Conservation (phyloP, 2,797 vertebrate genomes). For the Heterohyrax brucei region DNA sequence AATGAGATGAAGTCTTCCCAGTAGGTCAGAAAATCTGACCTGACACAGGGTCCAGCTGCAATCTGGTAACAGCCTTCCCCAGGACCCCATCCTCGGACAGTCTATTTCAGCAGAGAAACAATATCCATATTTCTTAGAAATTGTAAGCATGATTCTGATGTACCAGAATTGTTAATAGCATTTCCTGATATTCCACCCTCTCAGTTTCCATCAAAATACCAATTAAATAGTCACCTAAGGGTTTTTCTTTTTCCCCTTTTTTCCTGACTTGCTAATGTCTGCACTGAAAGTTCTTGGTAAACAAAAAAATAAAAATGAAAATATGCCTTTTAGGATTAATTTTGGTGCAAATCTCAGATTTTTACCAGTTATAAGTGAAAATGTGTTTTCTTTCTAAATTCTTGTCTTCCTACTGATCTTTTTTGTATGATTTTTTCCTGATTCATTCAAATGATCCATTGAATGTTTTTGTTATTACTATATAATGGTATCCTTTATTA, state of each 20-base stretch:
- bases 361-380: neutral
- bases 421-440: neutral
- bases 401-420: neutral
- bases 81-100: neutral
- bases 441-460: neutral
- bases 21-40: neutral
- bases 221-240: neutral
- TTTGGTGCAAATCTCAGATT: constrained; percentile 28
- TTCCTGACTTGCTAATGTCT: neutral
- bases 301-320: neutral
- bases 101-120: neutral
- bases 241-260: neutral
- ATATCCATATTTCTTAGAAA: neutral
- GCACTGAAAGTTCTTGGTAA: neutral
- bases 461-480: too few species aligned
- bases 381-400: neutral
- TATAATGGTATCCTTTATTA: too few species aligned
- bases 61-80: neutral
- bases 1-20: neutral
- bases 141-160: neutral
- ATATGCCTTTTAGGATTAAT: neutral
- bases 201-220: constrained; percentile 50
- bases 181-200: constrained; percentile 4
- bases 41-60: neutral
- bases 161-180: neutral